phyloP scores from a whole-genome alignment of 2,888 invertebrate species.

The Dicyrtoma fusca region DNA sequence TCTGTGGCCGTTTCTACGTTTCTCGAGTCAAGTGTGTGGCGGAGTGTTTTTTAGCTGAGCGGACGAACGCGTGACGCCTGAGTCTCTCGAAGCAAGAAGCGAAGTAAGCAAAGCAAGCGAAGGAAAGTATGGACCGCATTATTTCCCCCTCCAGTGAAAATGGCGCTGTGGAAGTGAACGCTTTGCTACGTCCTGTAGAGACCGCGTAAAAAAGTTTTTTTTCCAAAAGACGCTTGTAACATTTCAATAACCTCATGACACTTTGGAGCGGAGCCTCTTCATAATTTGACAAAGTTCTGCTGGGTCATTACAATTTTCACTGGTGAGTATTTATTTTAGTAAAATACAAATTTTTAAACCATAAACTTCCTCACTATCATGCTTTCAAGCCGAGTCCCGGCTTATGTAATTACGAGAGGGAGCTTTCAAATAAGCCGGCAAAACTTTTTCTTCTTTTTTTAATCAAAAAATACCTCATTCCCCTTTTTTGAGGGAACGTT shows the following conservation, averaged over 20 bases:
- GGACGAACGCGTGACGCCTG: not conserved
- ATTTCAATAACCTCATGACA: conserved; percentile 16
- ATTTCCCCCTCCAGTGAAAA: conserved; percentile 22
- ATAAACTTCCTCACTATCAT: not conserved
- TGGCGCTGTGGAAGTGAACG: conserved; percentile 25
- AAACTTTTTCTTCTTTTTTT: conserved; percentile 8
- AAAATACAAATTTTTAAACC: not conserved
- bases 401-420: conserved; percentile 37
- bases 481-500: not conserved
- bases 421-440: conserved; percentile 35
- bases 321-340: conserved; percentile 12
- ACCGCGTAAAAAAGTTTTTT: conserved; percentile 23
- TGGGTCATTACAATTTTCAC: conserved; percentile 18
- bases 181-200: conserved; percentile 15
- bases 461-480: not conserved
- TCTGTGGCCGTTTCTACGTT: not conserved
- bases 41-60: not conserved
- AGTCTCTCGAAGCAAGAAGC: no score
- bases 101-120: no score
- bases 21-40: not conserved
- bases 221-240: conserved; percentile 14
- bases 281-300: conserved; percentile 19
- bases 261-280: conserved; percentile 6
- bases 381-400: conserved; percentile 24
- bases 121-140: conserved; percentile 16